Conservation (phyloP, 2,797 vertebrate species). For the Artibeus lituratus region DNA sequence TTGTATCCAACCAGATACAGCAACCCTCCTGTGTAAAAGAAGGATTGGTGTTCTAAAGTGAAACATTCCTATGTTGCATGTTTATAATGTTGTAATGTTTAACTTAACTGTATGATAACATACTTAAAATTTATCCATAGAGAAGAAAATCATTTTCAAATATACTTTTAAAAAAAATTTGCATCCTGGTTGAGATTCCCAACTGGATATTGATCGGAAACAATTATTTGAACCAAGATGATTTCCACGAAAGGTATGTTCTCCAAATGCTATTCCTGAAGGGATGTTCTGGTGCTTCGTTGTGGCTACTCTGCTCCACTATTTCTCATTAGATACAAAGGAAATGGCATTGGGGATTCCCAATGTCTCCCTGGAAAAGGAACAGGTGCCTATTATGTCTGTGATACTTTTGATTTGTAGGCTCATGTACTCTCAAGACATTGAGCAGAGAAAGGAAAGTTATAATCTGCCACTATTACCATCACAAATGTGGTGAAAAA, state of each 20-base stretch:
- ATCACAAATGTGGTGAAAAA: neutral
- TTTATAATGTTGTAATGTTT: neutral
- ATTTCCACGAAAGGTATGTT: neutral
- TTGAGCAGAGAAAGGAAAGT: neutral
- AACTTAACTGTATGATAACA: neutral
- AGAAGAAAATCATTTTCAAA: slow-evolving; percentile 7
- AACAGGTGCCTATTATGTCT: neutral
- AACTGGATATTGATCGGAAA: neutral
- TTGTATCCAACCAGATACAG: neutral
- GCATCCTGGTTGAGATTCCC: neutral
- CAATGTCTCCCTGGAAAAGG: neutral
- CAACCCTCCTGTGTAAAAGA: neutral
- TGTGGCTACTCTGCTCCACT: neutral
- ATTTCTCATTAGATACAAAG: neutral
- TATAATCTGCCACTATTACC: neutral
- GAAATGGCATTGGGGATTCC: neutral
- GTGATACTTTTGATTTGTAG: neutral
- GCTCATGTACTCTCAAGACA: neutral
- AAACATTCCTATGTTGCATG: neutral
- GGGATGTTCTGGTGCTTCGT: neutral
- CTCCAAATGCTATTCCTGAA: neutral
- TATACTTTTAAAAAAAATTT: neutral
- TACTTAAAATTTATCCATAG: neutral
- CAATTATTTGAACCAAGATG: neutral
- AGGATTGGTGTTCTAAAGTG: neutral